Conservation (phyloP, 2,113 vertebrate genomes). For the Tychaedon coryphoeus region DNA sequence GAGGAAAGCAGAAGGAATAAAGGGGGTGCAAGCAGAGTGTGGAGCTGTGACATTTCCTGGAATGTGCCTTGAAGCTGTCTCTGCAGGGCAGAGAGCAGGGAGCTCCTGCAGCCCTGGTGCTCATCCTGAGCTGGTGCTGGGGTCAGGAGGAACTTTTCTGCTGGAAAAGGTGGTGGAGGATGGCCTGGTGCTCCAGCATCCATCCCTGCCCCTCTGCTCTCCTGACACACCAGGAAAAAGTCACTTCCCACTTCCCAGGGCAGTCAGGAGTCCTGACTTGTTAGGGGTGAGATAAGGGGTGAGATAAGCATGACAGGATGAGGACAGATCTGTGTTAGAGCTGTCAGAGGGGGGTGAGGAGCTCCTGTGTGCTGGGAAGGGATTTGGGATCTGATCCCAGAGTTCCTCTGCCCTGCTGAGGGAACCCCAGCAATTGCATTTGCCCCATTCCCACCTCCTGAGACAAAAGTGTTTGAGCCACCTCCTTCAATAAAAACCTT, state of each 20-base stretch:
- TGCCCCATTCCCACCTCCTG: background rate
- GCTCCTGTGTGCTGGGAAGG: background rate
- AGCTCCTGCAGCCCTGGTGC: background rate
- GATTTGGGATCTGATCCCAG: background rate
- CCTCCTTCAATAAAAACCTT: background rate
- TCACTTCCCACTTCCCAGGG: fast-evolving
- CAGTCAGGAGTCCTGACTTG: background rate
- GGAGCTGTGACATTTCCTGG: background rate
- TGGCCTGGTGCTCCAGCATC: background rate
- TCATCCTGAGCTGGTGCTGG: background rate
- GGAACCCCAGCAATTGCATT: background rate
- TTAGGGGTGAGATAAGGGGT: background rate
- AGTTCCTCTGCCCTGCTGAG: fast-evolving
- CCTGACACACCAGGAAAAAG: background rate
- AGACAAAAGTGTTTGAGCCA: background rate
- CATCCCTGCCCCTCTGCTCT: background rate
- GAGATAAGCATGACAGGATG: fast-evolving
- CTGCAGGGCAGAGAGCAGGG: too few species aligned
- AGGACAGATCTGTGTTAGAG: background rate
- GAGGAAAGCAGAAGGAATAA: background rate
- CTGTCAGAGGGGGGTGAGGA: background rate
- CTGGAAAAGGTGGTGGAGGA: background rate
- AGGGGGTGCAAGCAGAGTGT: fast-evolving
- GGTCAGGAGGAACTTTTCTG: background rate
- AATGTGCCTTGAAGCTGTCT: background rate